phyloP scores from a whole-genome alignment of 2,888 invertebrate genomes.

The Bruchidius siliquastri region DNA sequence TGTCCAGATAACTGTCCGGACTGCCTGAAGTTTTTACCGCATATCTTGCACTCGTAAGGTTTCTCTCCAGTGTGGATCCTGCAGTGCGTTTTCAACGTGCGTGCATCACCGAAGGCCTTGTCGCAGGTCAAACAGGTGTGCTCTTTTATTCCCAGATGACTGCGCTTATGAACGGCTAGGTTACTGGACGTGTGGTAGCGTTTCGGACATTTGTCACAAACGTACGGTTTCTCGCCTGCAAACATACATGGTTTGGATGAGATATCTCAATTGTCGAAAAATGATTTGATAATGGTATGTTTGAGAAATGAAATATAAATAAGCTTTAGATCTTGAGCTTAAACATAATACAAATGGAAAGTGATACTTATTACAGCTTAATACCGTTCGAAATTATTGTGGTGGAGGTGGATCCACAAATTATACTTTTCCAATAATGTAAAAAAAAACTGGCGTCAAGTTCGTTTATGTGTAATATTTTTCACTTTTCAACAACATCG shows the following conservation, averaged over 20 bases:
- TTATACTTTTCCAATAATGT: too few species aligned
- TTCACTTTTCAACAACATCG: too few species aligned
- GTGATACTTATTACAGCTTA: too few species aligned
- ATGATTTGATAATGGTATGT: too few species aligned
- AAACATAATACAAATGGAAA: too few species aligned
- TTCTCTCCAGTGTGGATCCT: slow-evolving; percentile 48
- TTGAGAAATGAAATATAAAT: too few species aligned
- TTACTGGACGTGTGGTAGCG: slow-evolving; percentile 43
- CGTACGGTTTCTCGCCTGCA: slow-evolving; percentile 41
- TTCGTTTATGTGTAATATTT: too few species aligned
- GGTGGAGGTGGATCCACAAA: too few species aligned
- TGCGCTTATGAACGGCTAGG: slow-evolving; percentile 40
- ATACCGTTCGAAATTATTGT: too few species aligned
- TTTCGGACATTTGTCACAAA: slow-evolving; percentile 40
- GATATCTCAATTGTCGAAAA: neutral
- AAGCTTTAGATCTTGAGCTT: too few species aligned
- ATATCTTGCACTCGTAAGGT: slow-evolving; percentile 65
- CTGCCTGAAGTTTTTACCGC: slow-evolving; percentile 39
- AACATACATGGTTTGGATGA: too few species aligned
- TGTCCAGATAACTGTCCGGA: slow-evolving; percentile 42
- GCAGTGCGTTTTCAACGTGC: slow-evolving; percentile 40
- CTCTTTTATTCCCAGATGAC: slow-evolving; percentile 38
- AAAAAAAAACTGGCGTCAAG: too few species aligned
- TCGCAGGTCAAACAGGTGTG: slow-evolving; percentile 39
- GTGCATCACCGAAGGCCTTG: slow-evolving; percentile 39